Conservation (phyloP, 2,888 invertebrate genomes). For the Pteria penguin region DNA sequence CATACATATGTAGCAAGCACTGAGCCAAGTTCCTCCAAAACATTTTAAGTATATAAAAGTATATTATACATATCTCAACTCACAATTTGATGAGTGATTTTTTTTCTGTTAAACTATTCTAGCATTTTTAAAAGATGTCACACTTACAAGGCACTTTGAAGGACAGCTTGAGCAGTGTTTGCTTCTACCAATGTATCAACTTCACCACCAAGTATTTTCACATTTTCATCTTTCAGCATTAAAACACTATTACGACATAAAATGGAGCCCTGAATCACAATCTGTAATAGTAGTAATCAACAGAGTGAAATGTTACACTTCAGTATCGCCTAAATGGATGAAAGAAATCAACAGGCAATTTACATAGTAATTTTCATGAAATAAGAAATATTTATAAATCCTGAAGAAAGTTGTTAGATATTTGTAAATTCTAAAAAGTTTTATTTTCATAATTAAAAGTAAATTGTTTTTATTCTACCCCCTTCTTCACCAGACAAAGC, state of each 20-base stretch:
- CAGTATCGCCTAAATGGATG: no score
- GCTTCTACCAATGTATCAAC: slow-evolving; percentile 82
- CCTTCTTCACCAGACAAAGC: neutral
- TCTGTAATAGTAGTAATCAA: slow-evolving; percentile 58
- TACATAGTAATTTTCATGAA: no score
- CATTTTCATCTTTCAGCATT: slow-evolving; percentile 83
- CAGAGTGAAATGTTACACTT: no score
- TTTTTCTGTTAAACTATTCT: neutral
- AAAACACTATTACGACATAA: slow-evolving; percentile 86
- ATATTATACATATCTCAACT: neutral
- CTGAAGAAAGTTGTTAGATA: no score
- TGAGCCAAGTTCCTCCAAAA: no score
- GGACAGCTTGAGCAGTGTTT: slow-evolving; percentile 59
- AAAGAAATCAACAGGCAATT: no score
- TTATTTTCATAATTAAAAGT: no score
- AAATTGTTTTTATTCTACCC: neutral
- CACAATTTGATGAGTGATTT: neutral
- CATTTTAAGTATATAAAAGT: neutral
- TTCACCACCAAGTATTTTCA: slow-evolving; percentile 87
- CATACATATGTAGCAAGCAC: neutral
- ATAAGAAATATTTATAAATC: no score
- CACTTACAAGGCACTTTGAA: slow-evolving; percentile 70
- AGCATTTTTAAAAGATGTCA: neutral
- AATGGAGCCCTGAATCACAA: slow-evolving; percentile 86
- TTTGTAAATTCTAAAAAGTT: no score